Evolutionary conservation across 2,888 invertebrate species (phyloP).

Genomic region (Xanthia togata): DNA sequence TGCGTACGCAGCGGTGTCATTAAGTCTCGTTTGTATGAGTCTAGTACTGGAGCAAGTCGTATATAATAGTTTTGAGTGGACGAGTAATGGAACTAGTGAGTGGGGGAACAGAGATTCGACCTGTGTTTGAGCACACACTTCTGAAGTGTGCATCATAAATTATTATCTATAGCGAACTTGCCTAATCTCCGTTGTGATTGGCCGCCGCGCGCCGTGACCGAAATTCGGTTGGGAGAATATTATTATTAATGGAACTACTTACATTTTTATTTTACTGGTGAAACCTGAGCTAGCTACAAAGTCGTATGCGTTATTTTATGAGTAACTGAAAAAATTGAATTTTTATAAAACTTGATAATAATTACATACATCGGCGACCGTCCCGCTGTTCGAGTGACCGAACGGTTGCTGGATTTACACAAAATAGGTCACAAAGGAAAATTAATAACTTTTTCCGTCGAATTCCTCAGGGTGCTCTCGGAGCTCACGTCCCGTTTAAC

Average conservation of each 20-base stretch:
- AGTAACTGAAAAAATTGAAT: neutral
- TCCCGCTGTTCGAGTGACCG: neutral
- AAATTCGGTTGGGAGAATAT: neutral
- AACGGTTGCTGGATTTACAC: neutral
- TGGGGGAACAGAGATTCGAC: neutral
- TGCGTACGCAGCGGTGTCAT: constrained; percentile 70
- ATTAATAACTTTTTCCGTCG: too few relatives aligned
- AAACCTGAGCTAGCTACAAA: neutral
- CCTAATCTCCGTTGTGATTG: neutral
- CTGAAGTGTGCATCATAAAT: neutral
- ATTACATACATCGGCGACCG: neutral
- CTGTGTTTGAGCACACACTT: neutral
- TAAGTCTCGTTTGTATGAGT: constrained; percentile 60
- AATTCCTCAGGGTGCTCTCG: too few relatives aligned
- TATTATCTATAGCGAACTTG: neutral
- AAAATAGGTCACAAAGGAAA: neutral
- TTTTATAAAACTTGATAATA: neutral
- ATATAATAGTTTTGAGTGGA: neutral
- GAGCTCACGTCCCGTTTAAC: neutral
- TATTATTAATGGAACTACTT: neutral
- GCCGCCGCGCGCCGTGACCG: too few relatives aligned
- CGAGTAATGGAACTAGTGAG: neutral
- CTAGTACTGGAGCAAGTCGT: constrained; percentile 56
- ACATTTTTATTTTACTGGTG: neutral
- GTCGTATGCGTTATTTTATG: neutral